Conservation (phyloP, 2,888 invertebrate species). For the Augochlorella aurata region DNA sequence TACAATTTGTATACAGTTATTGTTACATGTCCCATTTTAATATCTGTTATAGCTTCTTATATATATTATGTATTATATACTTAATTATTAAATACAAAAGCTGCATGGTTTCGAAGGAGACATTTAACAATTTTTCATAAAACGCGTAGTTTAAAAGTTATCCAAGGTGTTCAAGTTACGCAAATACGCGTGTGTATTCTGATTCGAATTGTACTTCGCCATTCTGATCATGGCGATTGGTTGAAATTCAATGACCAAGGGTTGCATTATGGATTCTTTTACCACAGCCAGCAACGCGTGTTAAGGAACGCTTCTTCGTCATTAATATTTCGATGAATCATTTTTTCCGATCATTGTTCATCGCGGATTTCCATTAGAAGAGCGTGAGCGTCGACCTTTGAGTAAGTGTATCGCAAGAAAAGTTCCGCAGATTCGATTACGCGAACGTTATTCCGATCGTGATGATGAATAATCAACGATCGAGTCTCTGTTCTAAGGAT, state of each 20-base stretch:
- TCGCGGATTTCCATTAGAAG: background rate
- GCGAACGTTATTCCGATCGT: conserved; percentile 35
- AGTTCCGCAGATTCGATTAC: conserved; percentile 11
- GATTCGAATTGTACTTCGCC: background rate
- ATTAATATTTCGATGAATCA: conserved; percentile 2
- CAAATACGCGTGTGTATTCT: background rate
- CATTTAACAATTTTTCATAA: too few relatives aligned
- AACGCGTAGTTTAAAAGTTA: too few relatives aligned
- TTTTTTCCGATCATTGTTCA: background rate
- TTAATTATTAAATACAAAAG: too few relatives aligned
- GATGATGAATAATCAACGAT: conserved; percentile 57
- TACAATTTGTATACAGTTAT: too few relatives aligned
- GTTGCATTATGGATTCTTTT: background rate
- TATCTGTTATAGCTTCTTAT: too few relatives aligned
- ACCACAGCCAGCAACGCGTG: background rate
- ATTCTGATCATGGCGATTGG: background rate
- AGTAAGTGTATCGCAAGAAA: background rate
- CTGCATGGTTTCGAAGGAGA: too few relatives aligned
- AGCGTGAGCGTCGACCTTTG: background rate
- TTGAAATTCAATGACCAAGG: background rate
- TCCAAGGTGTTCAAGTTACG: too few relatives aligned
- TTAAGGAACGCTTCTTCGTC: background rate
- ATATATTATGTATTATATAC: too few relatives aligned
- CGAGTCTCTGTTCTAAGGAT: conserved; percentile 4
- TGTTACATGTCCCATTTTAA: too few relatives aligned